Evolutionary conservation across 92 coral and sea anemone genomes (phyloP).

Genomic region (Palythoa heliodiscus): DNA sequence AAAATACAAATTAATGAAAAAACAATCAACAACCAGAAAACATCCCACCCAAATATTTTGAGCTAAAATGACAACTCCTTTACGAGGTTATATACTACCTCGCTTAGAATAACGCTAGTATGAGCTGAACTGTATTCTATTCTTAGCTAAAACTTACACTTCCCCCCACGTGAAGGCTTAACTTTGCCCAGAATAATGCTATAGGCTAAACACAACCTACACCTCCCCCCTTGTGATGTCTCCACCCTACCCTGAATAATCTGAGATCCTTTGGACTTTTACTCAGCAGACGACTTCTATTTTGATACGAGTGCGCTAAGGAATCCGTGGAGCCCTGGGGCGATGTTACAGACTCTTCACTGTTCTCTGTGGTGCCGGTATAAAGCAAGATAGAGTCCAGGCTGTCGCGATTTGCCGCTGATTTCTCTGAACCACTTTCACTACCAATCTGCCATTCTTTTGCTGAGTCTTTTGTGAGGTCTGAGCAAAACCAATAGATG

Average conservation of each 20-base stretch:
- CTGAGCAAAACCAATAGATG: background rate
- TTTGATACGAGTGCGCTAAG: constrained; percentile 52
- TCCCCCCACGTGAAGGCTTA: too few relatives aligned
- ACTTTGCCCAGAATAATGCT: too few relatives aligned
- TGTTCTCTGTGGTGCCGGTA: constrained; percentile 51
- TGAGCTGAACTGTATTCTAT: too few relatives aligned
- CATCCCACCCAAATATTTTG: too few relatives aligned
- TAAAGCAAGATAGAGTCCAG: constrained; percentile 60
- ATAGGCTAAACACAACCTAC: too few relatives aligned
- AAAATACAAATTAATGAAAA: too few relatives aligned
- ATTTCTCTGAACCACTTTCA: constrained; percentile 28
- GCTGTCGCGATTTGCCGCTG: constrained; percentile 41
- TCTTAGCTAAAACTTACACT: too few relatives aligned
- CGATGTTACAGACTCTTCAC: constrained; percentile 30
- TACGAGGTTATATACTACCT: too few relatives aligned
- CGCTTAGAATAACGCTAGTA: too few relatives aligned
- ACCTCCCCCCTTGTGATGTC: background rate
- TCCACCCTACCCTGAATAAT: constrained; percentile 77
- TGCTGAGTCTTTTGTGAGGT: background rate
- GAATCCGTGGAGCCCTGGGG: constrained; percentile 67
- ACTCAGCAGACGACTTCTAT: constrained; percentile 87
- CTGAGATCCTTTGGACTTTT: constrained; percentile 84
- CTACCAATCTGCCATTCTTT: constrained; percentile 50
- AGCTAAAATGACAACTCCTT: too few relatives aligned
- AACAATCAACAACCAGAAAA: too few relatives aligned